Evolutionary conservation across 2,797 vertebrate genomes (phyloP).

Genomic region (Babyrousa celebensis): DNA sequence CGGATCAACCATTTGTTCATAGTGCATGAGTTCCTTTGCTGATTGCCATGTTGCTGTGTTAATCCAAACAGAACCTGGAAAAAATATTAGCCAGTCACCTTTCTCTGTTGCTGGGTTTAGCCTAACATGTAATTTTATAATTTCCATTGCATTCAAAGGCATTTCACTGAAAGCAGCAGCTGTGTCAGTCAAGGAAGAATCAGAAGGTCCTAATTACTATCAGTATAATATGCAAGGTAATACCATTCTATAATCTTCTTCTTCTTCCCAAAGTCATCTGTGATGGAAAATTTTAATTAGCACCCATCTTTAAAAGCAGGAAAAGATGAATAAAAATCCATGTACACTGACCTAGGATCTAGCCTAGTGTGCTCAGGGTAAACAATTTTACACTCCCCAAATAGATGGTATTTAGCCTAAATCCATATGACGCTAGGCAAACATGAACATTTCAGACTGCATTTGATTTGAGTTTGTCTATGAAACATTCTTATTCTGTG

Average conservation of each 20-base stretch:
- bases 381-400: background rate
- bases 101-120: background rate
- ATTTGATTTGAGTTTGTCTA: background rate
- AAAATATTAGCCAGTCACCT: background rate
- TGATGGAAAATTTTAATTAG: background rate
- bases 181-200: conserved; percentile 90
- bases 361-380: too few species aligned
- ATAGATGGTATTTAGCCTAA: background rate
- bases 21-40: background rate
- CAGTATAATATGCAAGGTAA: conserved; percentile 89
- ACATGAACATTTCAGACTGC: background rate
- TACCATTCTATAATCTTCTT: background rate
- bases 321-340: background rate
- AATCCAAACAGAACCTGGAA: background rate
- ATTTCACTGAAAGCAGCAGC: conserved; percentile 76
- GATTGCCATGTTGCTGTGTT: background rate
- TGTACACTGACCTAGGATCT: background rate
- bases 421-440: background rate
- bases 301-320: background rate
- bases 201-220: conserved; percentile 89
- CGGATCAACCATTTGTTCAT: background rate
- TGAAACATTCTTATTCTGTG: background rate
- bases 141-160: conserved; percentile 82
- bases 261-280: background rate
- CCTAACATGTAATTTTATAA: background rate